These are phyloP conservation scores for Eumacrocentrus americanus DNA, from an alignment of 2,888 invertebrate species.

Conservation along the genomic window DNA sequence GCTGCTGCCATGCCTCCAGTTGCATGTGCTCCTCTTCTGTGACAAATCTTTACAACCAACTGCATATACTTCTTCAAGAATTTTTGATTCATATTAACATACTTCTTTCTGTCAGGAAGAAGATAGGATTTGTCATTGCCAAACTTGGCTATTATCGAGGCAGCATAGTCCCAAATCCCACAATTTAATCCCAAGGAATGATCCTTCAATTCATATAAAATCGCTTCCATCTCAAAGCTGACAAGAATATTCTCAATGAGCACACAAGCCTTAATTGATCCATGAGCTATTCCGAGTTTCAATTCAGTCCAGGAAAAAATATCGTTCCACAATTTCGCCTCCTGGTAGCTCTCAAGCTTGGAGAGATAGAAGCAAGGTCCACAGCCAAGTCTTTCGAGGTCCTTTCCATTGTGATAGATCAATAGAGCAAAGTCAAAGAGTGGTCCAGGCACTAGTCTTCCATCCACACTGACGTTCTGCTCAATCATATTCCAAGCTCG, in stretches of 20 bases:
- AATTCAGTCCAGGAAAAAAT: conserved; percentile 71
- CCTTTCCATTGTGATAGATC: conserved; percentile 70
- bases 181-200: conserved; percentile 76
- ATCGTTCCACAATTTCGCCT: conserved; percentile 74
- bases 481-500: conserved; percentile 79
- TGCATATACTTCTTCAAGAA: conserved; percentile 71
- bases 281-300: conserved; percentile 65
- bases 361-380: conserved; percentile 78
- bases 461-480: conserved; percentile 68
- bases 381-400: conserved; percentile 64
- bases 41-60: conserved; percentile 67
- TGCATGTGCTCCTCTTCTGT: conserved; percentile 68
- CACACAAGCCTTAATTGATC: conserved; percentile 74
- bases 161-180: conserved; percentile 78
- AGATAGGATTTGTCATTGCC: conserved; percentile 68
- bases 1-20: conserved; percentile 75
- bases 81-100: conserved; percentile 69
- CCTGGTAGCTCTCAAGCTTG: conserved; percentile 70
- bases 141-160: conserved; percentile 71
- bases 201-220: conserved; percentile 69
- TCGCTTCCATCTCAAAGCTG: conserved; percentile 73
- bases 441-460: conserved; percentile 69
- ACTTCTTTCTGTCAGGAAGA: conserved; percentile 73
- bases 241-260: conserved; percentile 75
- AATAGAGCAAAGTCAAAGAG: conserved; percentile 74